Conservation (phyloP, 2,113 vertebrate species). For the Sceloporus tristichus region DNA sequence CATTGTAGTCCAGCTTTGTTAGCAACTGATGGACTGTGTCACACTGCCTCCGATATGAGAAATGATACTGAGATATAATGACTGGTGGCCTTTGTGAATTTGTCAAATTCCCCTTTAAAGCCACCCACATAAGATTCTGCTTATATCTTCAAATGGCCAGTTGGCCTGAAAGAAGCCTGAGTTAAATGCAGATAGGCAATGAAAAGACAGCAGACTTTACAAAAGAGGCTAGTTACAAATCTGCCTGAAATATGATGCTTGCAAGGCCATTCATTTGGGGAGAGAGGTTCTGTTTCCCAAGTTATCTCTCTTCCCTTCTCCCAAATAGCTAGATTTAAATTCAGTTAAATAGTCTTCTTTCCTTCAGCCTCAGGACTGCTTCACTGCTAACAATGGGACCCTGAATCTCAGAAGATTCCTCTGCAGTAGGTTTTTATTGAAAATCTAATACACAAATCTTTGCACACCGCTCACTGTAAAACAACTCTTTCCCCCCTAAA, state of each 20-base stretch:
- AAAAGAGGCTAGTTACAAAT: not conserved
- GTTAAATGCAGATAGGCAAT: not conserved
- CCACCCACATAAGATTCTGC: not conserved
- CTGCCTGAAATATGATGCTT: not conserved
- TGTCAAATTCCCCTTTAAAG: not conserved
- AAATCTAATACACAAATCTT: constrained; percentile 33
- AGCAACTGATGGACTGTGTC: no score
- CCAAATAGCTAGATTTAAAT: not conserved
- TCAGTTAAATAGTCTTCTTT: constrained; percentile 18
- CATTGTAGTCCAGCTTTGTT: no score
- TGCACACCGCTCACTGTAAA: constrained; percentile 48
- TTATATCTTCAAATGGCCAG: not conserved
- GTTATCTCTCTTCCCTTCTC: not conserved
- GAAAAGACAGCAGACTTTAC: not conserved
- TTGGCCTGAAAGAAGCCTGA: not conserved
- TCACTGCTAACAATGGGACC: constrained; percentile 21
- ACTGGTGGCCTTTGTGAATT: not conserved
- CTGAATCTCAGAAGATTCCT: constrained; percentile 15
- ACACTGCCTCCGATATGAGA: no score
- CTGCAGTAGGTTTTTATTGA: constrained; percentile 52
- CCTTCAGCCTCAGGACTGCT: not conserved
- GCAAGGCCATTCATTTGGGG: not conserved
- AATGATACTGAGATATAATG: no score
- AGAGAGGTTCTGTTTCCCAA: not conserved
- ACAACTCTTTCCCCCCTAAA: constrained; percentile 47